A percentile compares a stretch with the other conserved stretches of the same genome.
These are phyloP conservation scores for Campoplex capitator DNA, from an alignment of 2,888 invertebrate species.

Conservation along the genomic window DNA sequence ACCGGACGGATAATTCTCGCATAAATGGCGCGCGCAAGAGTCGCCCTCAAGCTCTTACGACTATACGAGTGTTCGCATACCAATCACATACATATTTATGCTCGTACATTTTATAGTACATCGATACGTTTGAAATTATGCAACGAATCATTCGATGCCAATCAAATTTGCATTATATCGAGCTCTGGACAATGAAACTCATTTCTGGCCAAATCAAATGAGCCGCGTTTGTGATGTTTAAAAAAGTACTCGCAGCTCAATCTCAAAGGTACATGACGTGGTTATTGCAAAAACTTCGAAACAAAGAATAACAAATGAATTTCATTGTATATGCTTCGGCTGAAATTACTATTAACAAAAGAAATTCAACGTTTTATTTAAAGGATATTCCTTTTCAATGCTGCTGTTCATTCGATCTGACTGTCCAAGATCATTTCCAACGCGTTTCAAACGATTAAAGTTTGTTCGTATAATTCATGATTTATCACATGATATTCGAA, in stretches of 20 bases:
- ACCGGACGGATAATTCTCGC: constrained; percentile 50
- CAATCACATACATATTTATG: constrained; percentile 4
- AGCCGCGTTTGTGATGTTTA: too few species aligned
- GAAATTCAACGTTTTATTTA: not conserved
- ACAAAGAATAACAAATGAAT: not conserved
- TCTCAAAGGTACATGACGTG: too few species aligned
- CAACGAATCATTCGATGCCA: not conserved
- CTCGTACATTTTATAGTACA: not conserved
- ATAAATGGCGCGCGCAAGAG: constrained; percentile 21
- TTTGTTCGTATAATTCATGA: not conserved
- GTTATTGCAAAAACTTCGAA: not conserved
- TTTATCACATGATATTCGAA: not conserved
- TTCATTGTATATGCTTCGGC: not conserved
- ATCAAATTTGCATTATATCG: not conserved
- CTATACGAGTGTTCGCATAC: not conserved
- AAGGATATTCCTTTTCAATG: not conserved
- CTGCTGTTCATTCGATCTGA: not conserved
- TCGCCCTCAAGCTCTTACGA: not conserved
- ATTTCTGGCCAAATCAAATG: not conserved
- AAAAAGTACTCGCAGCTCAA: too few species aligned
- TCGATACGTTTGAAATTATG: not conserved
- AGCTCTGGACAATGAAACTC: not conserved
- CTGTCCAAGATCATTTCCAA: too few species aligned
- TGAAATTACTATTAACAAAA: not conserved
- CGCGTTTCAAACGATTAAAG: not conserved